Evolutionary conservation across 2,797 vertebrate species (phyloP).

Genomic region (Mormyrus proboscirostris): DNA sequence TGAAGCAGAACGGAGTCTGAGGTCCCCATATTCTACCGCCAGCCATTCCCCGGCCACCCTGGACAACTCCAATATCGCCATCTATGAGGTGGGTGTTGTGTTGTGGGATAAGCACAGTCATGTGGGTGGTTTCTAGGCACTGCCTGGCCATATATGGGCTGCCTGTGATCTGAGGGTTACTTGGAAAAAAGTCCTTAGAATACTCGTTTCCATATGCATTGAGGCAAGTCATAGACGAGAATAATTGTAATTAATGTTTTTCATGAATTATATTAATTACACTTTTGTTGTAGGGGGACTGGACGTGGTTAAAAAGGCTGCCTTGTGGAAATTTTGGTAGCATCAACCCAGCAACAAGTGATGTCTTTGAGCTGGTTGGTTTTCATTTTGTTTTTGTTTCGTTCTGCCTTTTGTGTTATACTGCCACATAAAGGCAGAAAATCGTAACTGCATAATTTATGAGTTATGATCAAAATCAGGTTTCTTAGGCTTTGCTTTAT

Average conservation of each 20-base stretch:
- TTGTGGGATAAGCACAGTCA: neutral
- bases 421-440: neutral
- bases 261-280: conserved; percentile 18
- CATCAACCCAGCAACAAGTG: conserved; percentile 62
- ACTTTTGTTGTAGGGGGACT: conserved; percentile 59
- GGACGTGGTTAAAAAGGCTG: conserved; percentile 71
- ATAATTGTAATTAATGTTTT: neutral
- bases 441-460: neutral
- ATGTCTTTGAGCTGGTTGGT: conserved; percentile 65
- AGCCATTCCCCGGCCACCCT: conserved; percentile 59
- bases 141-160: neutral
- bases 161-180: neutral
- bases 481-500: neutral
- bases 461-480: neutral
- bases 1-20: conserved; percentile 37
- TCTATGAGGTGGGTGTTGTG: conserved; percentile 57
- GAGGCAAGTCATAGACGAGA: neutral
- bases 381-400: neutral
- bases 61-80: conserved; percentile 68
- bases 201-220: neutral
- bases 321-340: conserved; percentile 56
- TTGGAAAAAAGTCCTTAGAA: neutral
- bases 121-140: neutral
- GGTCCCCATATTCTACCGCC: conserved; percentile 45
- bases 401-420: neutral